Percentiles rank a stretch among this genome's conserved stretches.
Evolutionary conservation across 2,113 vertebrate genomes (phyloP).

Genomic region (Ranitomeya variabilis): DNA sequence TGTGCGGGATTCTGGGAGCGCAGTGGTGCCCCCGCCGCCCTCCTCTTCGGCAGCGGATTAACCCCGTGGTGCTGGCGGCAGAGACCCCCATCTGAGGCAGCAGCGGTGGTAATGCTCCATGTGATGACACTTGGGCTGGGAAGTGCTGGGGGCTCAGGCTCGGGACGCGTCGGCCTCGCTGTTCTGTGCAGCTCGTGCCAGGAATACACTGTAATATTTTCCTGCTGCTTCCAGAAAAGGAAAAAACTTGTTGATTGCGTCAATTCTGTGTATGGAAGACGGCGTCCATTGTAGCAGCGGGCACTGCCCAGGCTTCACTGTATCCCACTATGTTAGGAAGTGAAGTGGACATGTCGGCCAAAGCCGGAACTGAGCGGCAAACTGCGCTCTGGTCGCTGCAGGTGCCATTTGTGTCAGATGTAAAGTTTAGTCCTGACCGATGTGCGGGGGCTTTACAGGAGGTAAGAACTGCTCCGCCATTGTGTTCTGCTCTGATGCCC

Average conservation of each 20-base stretch:
- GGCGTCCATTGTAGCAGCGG: not conserved
- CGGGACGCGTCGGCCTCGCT: not conserved
- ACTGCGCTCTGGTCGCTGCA: too few species aligned
- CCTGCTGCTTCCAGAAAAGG: not conserved
- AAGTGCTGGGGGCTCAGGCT: not conserved
- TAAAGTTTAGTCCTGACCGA: too few species aligned
- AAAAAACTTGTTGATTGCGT: not conserved
- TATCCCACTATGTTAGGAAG: not conserved
- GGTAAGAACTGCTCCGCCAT: too few species aligned
- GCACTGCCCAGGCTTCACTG: not conserved
- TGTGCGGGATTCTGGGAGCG: not conserved
- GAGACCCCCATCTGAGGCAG: not conserved
- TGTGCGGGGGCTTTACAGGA: too few species aligned
- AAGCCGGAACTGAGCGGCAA: not conserved
- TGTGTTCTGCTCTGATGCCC: too few species aligned
- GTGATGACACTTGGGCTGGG: too few species aligned
- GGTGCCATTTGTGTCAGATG: too few species aligned
- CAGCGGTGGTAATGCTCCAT: not conserved
- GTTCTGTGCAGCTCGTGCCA: not conserved
- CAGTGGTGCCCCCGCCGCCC: not conserved
- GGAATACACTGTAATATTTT: not conserved
- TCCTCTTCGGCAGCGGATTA: not conserved
- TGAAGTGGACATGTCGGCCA: not conserved
- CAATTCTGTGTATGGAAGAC: not conserved
- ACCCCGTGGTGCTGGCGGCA: not conserved